Evolutionary conservation across 2,888 invertebrate species (phyloP).

Genomic region (Sphinx pinastri): DNA sequence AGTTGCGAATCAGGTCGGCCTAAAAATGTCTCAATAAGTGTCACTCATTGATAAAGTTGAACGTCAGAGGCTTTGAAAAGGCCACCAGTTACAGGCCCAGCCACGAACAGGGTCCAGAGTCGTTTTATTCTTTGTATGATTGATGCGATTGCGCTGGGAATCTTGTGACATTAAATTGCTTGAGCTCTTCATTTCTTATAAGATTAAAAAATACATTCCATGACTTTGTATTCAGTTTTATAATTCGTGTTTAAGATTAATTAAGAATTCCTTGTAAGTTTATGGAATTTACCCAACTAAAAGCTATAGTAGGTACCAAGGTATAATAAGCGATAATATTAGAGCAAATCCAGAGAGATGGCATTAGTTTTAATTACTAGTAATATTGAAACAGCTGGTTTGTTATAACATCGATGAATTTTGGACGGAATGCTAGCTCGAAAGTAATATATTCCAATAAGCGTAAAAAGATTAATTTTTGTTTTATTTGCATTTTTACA

Average conservation of each 20-base stretch:
- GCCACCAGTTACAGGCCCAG: constrained; percentile 27
- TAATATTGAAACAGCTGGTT: too few species aligned
- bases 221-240: background rate
- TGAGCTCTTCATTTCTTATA: constrained; percentile 14
- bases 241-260: background rate
- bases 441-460: too few species aligned
- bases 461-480: too few species aligned
- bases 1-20: background rate
- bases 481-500: too few species aligned
- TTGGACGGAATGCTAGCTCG: too few species aligned
- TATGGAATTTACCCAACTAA: too few species aligned
- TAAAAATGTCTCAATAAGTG: constrained; percentile 23
- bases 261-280: background rate
- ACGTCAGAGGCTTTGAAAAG: constrained; percentile 26
- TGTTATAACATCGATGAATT: too few species aligned
- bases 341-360: too few species aligned
- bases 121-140: constrained; percentile 28
- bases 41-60: constrained; percentile 25
- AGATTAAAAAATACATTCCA: background rate
- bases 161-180: constrained; percentile 23
- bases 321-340: background rate
- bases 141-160: constrained; percentile 24
- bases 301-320: background rate
- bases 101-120: constrained; percentile 25
- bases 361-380: background rate